These are phyloP conservation scores for Drosophila micromelanica DNA, from an alignment of 1,140 invertebrate genomes.

Conservation along the genomic window DNA sequence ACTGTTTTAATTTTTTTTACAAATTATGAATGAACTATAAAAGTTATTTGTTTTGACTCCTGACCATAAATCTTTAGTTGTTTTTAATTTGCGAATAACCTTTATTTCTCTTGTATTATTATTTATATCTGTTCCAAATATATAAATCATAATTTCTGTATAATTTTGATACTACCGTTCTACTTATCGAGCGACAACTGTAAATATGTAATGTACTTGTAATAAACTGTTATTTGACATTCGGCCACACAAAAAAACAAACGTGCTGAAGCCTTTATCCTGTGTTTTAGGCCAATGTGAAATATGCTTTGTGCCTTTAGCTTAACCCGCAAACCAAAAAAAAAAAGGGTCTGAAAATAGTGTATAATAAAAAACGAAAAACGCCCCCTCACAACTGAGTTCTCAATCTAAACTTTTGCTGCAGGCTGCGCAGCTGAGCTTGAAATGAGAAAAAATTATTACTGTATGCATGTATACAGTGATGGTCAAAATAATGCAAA, in stretches of 20 bases:
- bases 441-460: constrained; percentile 26
- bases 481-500: too few relatives aligned
- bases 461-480: neutral
- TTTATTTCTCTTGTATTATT: too few relatives aligned
- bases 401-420: neutral
- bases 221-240: neutral
- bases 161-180: too few relatives aligned
- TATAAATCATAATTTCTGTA: too few relatives aligned
- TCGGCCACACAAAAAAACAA: neutral
- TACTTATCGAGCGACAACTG: neutral
- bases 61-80: neutral
- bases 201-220: neutral
- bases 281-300: neutral
- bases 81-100: too few relatives aligned
- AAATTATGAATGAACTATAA: neutral
- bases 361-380: neutral
- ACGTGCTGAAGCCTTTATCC: neutral
- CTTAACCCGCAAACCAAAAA: neutral
- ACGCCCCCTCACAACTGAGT: neutral
- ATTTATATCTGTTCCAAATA: too few relatives aligned
- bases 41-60: neutral
- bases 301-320: neutral
- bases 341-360: neutral
- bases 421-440: constrained; percentile 33
- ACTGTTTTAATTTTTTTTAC: neutral